Percentiles rank a stretch among this genome's conserved stretches.
Conservation (phyloP, 1,140 invertebrate species). For the Notospermus geniculatus region DNA sequence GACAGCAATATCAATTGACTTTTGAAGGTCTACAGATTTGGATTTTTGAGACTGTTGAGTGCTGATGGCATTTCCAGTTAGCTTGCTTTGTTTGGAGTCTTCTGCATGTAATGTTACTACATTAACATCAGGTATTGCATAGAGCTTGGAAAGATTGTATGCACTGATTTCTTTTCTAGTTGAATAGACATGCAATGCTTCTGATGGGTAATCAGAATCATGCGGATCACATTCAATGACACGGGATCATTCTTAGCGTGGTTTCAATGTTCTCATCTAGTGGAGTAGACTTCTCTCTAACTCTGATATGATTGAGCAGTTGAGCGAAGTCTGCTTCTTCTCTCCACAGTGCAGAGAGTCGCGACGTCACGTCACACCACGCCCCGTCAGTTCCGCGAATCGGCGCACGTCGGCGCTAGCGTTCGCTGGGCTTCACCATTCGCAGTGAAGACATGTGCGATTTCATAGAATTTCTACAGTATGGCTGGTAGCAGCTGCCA, state of each 20-base stretch:
- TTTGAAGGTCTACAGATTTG: not conserved
- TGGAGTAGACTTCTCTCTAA: slow-evolving; percentile 6
- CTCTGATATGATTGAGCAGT: not conserved
- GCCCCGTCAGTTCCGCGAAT: not conserved
- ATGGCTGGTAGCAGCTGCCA: no score
- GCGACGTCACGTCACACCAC: no score
- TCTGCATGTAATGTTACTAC: slow-evolving; percentile 1
- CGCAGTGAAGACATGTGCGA: no score
- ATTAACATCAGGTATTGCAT: not conserved
- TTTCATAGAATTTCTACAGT: no score
- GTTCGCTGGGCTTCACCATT: no score
- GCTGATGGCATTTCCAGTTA: not conserved
- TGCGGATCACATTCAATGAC: slow-evolving; percentile 2
- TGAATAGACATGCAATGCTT: slow-evolving; percentile 12
- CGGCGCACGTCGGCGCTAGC: no score
- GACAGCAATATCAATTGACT: not conserved
- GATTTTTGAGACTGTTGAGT: not conserved
- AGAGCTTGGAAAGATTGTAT: slow-evolving; percentile 12
- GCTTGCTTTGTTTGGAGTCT: slow-evolving; percentile 1
- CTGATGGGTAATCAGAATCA: not conserved
- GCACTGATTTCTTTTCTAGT: slow-evolving; percentile 16
- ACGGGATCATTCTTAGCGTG: slow-evolving; percentile 5
- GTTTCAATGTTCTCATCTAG: not conserved
- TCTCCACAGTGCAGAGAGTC: no score
- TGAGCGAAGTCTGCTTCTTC: slow-evolving; percentile 2